These are phyloP conservation scores for Apis mellifera DNA, from an alignment of 1,140 invertebrate genomes.

Conservation along the genomic window Amel_HAv3.1 CM009931.2:19960501-19961000, in stretches of 20 bases:
- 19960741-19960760: not conserved
- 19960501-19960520: not conserved
- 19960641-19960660: not conserved
- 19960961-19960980: too few species aligned
- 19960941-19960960: too few species aligned
- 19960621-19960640: not conserved
- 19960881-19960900: not conserved
- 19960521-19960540: not conserved
- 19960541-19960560: not conserved
- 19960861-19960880: not conserved
- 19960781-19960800: not conserved
- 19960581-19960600: not conserved
- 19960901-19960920: too few species aligned
- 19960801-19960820: too few species aligned
- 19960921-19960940: too few species aligned
- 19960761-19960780: not conserved
- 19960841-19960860: not conserved
- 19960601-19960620: not conserved
- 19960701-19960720: not conserved
- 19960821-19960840: too few species aligned
- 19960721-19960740: not conserved
- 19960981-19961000: too few species aligned
- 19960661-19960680: not conserved
- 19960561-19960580: constrained; percentile 10
- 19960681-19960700: not conserved